Base-by-base conservation (phyloP, 2,797 vertebrate genomes). In the Loriculus beryllinus region DNA sequence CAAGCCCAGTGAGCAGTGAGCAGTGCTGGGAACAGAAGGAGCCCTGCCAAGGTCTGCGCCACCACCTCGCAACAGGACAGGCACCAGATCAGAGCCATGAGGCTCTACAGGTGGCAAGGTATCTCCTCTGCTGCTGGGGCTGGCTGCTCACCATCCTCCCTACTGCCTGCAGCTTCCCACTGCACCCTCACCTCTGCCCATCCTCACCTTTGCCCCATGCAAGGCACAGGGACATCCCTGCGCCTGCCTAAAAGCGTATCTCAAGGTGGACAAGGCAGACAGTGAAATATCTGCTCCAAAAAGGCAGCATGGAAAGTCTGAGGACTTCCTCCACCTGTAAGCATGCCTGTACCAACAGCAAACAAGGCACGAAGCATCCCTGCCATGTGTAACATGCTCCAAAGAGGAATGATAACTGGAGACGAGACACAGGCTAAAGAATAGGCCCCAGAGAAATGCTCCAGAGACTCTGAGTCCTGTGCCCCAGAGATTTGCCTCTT, bases 41-140 rank as follows among this genome's bases (percentile, higher is more conserved):
- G 35, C 23, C 60, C 75, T 87, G 86, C 80, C 83, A 84, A 71
- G 65, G 28, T 45, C 72, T 48, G 43, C 20, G 52, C 37, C 4
- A 9, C 29, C 83, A 69, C 82, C 48, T 62, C 45, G 0, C 86
- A 92, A 84, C 59, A 70, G 67, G 81, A 67, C 74, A 67, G 86
- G 54, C 0, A 2, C 75, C 93, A 70, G 49, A 39, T 14, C 37
- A 12, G 43, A 70, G 42, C 48, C 62, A 10, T 2, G 2, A 67
- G 76, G 5, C 39, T 68, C 52, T 23, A 1, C 8, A 69, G 47
- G 49, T 0, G 3, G 59, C 64, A 85, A 75, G 0, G 0, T 0
- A 0, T 48, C 57, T 51, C 47, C 25, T n/a, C 28, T 0, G 1
- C 45, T 26, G 47, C 51, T 37, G 56, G 39, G 56, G 14, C 40